A percentile compares a stretch with the other conserved stretches of the same genome.
Evolutionary conservation across 1,140 invertebrate genomes (phyloP).

Genomic region (Pentalonia nigronervosa): DNA sequence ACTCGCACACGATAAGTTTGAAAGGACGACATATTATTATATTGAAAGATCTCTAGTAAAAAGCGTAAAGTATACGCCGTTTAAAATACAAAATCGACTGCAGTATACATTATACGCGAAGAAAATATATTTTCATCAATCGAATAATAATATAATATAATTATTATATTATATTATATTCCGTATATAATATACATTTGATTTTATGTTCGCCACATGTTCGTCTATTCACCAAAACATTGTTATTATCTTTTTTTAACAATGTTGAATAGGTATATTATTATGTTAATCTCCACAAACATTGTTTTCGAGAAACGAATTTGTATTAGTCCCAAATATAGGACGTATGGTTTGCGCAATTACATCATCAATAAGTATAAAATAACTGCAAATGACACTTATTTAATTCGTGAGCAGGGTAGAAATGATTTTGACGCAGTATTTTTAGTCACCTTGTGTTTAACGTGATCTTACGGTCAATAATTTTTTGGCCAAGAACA

Average conservation of each 20-base stretch:
- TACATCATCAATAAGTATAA: neutral
- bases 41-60: neutral
- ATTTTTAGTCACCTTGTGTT: constrained; percentile 47
- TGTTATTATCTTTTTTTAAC: neutral
- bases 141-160: too few species aligned
- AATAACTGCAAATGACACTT: neutral
- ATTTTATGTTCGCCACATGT: neutral
- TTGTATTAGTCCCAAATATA: neutral
- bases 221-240: neutral
- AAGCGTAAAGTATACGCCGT: neutral
- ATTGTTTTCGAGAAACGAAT: neutral
- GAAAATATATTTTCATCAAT: neutral
- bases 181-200: too few species aligned
- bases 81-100: neutral
- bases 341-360: neutral
- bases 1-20: neutral
- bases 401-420: neutral
- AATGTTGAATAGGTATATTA: neutral
- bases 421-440: constrained; percentile 21
- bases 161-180: too few species aligned
- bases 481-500: constrained; percentile 43
- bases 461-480: constrained; percentile 41
- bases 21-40: neutral
- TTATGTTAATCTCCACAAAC: neutral
- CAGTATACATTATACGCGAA: neutral